phyloP scores from a whole-genome alignment of 2,888 invertebrate genomes.

The Nemurella pictetii region DNA sequence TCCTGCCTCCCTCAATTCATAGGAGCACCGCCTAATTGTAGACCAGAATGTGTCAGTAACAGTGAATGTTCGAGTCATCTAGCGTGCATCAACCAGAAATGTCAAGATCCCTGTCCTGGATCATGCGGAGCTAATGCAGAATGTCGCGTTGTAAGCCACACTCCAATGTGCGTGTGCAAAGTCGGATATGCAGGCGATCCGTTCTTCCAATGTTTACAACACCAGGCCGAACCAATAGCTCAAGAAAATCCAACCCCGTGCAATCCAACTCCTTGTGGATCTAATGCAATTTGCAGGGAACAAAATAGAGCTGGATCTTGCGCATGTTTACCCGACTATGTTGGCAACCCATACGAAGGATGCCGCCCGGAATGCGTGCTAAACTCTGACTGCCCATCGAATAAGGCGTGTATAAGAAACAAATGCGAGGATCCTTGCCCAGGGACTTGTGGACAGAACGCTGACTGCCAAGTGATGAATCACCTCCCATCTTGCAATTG shows the following conservation, averaged over 20 bases:
- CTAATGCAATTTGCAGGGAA: conserved; percentile 68
- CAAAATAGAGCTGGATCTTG: conserved; percentile 69
- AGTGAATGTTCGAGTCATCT: conserved; percentile 56
- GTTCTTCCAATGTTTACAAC: conserved; percentile 54
- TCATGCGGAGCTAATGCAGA: conserved; percentile 73
- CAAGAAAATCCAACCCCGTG: conserved; percentile 40
- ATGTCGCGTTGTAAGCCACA: conserved; percentile 58
- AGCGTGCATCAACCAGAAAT: conserved; percentile 59
- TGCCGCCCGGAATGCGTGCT: conserved; percentile 57
- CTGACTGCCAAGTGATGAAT: conserved; percentile 50
- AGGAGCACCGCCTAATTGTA: conserved; percentile 65
- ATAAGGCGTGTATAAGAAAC: conserved; percentile 54
- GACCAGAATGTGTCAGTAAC: conserved; percentile 60
- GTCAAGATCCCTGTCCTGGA: conserved; percentile 63
- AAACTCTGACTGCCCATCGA: conserved; percentile 56
- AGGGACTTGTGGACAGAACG: conserved; percentile 52
- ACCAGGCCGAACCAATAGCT: conserved; percentile 37
- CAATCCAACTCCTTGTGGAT: conserved; percentile 44
- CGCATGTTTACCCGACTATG: conserved; percentile 69
- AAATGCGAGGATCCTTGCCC: conserved; percentile 64
- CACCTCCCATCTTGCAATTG: conserved; percentile 57
- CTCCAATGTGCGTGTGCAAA: conserved; percentile 49
- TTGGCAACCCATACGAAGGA: conserved; percentile 61
- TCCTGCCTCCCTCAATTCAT: conserved; percentile 67
- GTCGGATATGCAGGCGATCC: conserved; percentile 51